Conservation (phyloP, 2,888 invertebrate species). For the Rhodophaea formosa region DNA sequence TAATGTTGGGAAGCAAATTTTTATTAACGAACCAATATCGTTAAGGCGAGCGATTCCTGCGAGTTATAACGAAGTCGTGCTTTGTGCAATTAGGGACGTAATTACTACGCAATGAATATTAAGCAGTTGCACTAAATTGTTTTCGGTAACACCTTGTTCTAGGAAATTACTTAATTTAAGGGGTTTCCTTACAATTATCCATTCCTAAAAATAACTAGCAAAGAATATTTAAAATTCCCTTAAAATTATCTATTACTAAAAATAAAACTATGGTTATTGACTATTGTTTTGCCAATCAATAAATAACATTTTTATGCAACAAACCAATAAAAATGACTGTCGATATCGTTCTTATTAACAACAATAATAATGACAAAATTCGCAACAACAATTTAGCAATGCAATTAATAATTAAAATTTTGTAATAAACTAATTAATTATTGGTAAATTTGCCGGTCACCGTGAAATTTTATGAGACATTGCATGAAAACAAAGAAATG, state of each 20-base stretch:
- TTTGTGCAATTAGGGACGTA: conserved; percentile 21
- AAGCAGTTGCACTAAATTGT: conserved; percentile 18
- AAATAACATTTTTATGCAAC: too few species aligned
- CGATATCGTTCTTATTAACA: too few species aligned
- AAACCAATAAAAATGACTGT: too few species aligned
- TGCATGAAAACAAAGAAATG: conserved; percentile 48
- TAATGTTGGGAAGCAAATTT: not conserved
- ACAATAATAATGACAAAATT: not conserved
- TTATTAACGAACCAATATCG: not conserved
- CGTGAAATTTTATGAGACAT: conserved; percentile 17
- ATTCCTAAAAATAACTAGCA: too few species aligned
- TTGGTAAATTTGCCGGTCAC: not conserved
- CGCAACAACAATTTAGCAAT: conserved; percentile 12
- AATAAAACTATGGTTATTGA: too few species aligned
- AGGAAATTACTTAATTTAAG: not conserved
- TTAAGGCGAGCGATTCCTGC: not conserved
- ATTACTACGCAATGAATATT: conserved; percentile 3
- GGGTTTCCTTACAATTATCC: too few species aligned
- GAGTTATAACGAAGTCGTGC: conserved; percentile 16
- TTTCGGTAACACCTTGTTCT: conserved; percentile 3
- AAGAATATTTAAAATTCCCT: too few species aligned
- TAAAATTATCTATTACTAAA: too few species aligned
- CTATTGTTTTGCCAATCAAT: too few species aligned
- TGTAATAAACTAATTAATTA: conserved; percentile 7
- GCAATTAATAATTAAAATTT: not conserved